These are phyloP conservation scores for Botia almorhae DNA, from an alignment of 2,797 vertebrate species.

Conservation along the genomic window DNA sequence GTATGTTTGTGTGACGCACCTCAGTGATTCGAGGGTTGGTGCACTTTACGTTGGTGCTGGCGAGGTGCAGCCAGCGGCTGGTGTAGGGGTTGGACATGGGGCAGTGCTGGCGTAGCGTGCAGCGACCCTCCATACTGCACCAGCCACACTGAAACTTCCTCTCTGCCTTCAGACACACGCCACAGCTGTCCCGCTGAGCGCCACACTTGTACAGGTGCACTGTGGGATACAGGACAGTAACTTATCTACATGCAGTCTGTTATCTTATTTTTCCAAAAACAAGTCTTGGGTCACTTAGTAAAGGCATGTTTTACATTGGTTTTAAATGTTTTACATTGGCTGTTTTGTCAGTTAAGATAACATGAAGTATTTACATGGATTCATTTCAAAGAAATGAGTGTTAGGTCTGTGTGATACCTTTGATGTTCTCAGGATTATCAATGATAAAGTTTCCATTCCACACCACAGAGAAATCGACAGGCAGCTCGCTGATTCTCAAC, in stretches of 20 bases:
- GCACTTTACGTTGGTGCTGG: conserved; percentile 91
- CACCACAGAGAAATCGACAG: conserved; percentile 95
- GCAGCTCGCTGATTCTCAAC: conserved; percentile 93
- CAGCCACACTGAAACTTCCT: conserved; percentile 96
- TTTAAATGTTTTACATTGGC: too few relatives aligned
- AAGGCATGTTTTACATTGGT: too few relatives aligned
- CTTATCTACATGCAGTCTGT: too few relatives aligned
- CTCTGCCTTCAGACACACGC: conserved; percentile 93
- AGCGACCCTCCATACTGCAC: conserved; percentile 89
- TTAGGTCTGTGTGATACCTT: conserved; percentile 78
- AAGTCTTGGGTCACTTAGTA: too few relatives aligned
- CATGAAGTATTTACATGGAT: too few relatives aligned
- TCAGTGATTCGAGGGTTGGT: conserved; percentile 96
- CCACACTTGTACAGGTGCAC: conserved; percentile 97
- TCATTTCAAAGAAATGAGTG: background rate
- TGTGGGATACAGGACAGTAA: conserved; percentile 70
- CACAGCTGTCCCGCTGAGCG: conserved; percentile 95
- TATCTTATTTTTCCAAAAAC: too few relatives aligned
- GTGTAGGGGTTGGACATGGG: conserved; percentile 77
- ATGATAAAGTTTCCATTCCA: conserved; percentile 99
- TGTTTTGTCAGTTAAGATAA: too few relatives aligned
- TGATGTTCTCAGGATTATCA: conserved; percentile 94
- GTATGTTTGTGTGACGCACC: conserved; percentile 77
- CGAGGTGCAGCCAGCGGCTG: conserved; percentile 92
- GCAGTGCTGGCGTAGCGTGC: conserved; percentile 90